Percentiles rank a stretch among this genome's conserved stretches.
phyloP scores from a whole-genome alignment of 2,797 vertebrate species.

The Cirrhinus molitorella region DNA sequence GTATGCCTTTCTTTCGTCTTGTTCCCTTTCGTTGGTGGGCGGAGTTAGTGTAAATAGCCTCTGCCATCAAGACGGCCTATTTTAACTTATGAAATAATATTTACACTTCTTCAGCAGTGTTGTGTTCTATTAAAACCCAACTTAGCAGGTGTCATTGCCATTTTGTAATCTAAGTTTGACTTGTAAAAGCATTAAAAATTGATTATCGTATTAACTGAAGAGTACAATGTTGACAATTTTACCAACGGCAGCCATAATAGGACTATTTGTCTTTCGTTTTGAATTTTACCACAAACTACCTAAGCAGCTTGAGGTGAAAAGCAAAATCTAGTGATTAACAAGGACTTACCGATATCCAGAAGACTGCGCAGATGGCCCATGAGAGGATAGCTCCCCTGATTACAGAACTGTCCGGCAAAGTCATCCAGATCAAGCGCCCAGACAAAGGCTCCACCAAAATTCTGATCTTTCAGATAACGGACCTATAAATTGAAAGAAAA shows the following conservation, averaged over 20 bases:
- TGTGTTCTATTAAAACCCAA: no score
- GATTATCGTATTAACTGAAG: background rate
- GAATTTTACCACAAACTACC: background rate
- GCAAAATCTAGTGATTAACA: background rate
- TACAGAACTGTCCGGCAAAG: slow-evolving; percentile 76
- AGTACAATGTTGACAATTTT: background rate
- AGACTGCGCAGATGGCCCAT: slow-evolving; percentile 71
- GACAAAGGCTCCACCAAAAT: slow-evolving; percentile 77
- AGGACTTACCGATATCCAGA: slow-evolving; percentile 65
- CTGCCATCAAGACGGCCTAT: no score
- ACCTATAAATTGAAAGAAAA: slow-evolving; percentile 62
- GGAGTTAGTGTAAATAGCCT: no score
- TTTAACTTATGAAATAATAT: no score
- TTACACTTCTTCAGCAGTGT: no score
- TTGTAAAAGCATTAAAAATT: no score
- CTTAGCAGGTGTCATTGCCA: no score
- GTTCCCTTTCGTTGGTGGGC: no score
- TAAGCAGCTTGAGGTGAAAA: background rate
- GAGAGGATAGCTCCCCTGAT: slow-evolving; percentile 73
- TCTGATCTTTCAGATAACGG: slow-evolving; percentile 71
- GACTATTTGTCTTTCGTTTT: background rate
- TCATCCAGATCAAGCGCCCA: slow-evolving; percentile 81
- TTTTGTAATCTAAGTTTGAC: no score
- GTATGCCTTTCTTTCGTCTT: no score
- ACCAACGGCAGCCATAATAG: background rate